Evolutionary conservation across 2,888 invertebrate genomes (phyloP).

Genomic region (Saturnia pavonia): DNA sequence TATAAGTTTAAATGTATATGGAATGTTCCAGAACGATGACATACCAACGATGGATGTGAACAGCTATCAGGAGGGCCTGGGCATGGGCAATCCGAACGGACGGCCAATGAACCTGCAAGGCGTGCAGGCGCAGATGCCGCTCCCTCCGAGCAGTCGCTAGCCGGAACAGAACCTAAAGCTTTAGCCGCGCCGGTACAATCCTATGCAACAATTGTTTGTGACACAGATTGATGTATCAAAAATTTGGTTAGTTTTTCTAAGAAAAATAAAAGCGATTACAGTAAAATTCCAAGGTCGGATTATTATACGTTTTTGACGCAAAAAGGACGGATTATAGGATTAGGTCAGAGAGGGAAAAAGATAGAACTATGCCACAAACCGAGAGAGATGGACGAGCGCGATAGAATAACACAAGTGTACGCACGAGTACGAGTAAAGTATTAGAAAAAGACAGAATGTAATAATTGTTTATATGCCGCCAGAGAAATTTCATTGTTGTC

Average conservation of each 20-base stretch:
- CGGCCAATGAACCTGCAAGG: conserved; percentile 77
- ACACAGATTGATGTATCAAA: conserved; percentile 16
- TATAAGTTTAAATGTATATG: not conserved
- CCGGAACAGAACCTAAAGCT: conserved; percentile 14
- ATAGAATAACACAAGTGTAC: too few species aligned
- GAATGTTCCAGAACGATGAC: conserved; percentile 84
- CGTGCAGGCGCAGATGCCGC: conserved; percentile 75
- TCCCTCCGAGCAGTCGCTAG: conserved; percentile 73
- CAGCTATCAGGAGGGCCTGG: conserved; percentile 83
- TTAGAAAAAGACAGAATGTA: too few species aligned
- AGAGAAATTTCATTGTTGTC: too few species aligned
- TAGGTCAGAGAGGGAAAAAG: too few species aligned
- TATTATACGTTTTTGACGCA: too few species aligned
- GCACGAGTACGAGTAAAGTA: too few species aligned
- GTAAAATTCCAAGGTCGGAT: not conserved
- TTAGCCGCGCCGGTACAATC: not conserved
- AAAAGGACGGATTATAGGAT: too few species aligned
- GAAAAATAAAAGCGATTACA: not conserved
- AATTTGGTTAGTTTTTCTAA: not conserved
- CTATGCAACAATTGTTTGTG: conserved; percentile 1
- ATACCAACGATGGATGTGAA: conserved; percentile 88
- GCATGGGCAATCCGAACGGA: conserved; percentile 77
- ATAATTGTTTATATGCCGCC: too few species aligned
- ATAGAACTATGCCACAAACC: too few species aligned
- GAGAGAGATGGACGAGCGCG: too few species aligned